A percentile compares a stretch with the other conserved stretches of the same genome.
Conservation (phyloP, 2,888 invertebrate species). For the Apantesis nais region DNA sequence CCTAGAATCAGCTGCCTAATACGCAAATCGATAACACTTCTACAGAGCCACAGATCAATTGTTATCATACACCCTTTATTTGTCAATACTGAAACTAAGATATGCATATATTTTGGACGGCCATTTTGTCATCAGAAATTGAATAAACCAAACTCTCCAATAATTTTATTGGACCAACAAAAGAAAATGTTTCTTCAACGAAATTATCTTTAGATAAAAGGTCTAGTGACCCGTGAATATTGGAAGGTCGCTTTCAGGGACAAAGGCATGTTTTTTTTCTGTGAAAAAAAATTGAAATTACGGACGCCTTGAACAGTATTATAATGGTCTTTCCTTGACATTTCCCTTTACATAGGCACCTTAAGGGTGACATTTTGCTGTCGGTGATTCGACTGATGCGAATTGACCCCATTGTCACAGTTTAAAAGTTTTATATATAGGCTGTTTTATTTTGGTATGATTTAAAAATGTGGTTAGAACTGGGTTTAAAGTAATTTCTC, state of each 20-base stretch:
- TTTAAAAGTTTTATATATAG: constrained; percentile 37
- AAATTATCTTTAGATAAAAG: constrained; percentile 58
- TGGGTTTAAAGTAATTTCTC: too few relatives aligned
- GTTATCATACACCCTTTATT: neutral
- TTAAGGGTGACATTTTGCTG: constrained; percentile 44
- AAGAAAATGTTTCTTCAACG: constrained; percentile 45
- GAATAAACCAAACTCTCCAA: constrained; percentile 48
- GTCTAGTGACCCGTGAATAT: constrained; percentile 50
- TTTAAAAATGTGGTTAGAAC: neutral
- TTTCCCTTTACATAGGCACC: constrained; percentile 46
- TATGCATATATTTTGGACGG: neutral
- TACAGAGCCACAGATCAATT: too few relatives aligned
- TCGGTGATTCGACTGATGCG: constrained; percentile 39
- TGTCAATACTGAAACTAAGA: neutral
- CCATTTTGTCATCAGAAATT: constrained; percentile 27
- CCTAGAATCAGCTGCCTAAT: too few relatives aligned
- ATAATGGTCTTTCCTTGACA: constrained; percentile 50
- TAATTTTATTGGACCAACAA: constrained; percentile 37
- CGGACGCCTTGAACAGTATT: constrained; percentile 41
- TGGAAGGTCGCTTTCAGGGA: constrained; percentile 49
- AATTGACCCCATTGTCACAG: constrained; percentile 35
- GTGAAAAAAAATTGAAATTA: constrained; percentile 51
- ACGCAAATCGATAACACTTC: too few relatives aligned
- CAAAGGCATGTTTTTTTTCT: constrained; percentile 53
- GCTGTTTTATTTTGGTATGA: constrained; percentile 11